Conservation (phyloP, 2,797 vertebrate species). For the Scyliorhinus canicula region DNA sequence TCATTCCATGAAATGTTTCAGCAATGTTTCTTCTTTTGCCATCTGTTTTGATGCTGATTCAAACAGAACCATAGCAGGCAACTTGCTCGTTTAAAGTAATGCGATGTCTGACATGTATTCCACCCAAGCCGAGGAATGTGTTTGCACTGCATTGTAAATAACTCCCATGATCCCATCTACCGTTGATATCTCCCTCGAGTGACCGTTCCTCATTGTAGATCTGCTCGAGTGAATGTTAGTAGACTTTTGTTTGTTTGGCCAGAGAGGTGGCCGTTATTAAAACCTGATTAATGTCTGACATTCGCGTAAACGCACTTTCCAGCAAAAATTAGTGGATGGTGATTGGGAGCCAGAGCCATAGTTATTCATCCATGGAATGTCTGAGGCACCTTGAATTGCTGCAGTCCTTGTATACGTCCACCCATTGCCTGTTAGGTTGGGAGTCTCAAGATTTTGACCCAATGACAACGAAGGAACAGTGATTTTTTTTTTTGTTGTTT, state of each 20-base stretch:
- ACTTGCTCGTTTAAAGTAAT: background rate
- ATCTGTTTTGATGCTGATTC: background rate
- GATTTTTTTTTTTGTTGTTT: background rate
- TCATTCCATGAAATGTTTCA: background rate
- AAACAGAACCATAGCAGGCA: background rate
- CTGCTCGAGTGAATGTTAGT: background rate
- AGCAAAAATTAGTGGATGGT: background rate
- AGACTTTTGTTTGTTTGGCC: background rate
- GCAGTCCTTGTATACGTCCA: background rate
- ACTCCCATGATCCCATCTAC: too few species aligned
- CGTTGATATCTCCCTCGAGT: background rate
- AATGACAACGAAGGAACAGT: background rate
- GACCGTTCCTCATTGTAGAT: background rate
- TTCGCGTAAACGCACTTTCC: background rate
- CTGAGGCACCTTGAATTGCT: background rate
- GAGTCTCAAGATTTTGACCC: background rate
- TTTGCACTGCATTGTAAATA: background rate
- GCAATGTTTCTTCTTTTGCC: background rate
- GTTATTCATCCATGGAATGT: too few species aligned
- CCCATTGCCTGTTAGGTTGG: background rate
- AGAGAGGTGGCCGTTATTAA: background rate
- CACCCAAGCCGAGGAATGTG: background rate
- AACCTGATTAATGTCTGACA: background rate
- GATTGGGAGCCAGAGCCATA: too few species aligned
- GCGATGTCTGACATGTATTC: background rate